These are phyloP conservation scores for Rhinatrema bivittatum DNA, from an alignment of 2,797 vertebrate species.

Conservation along the genomic window DNA sequence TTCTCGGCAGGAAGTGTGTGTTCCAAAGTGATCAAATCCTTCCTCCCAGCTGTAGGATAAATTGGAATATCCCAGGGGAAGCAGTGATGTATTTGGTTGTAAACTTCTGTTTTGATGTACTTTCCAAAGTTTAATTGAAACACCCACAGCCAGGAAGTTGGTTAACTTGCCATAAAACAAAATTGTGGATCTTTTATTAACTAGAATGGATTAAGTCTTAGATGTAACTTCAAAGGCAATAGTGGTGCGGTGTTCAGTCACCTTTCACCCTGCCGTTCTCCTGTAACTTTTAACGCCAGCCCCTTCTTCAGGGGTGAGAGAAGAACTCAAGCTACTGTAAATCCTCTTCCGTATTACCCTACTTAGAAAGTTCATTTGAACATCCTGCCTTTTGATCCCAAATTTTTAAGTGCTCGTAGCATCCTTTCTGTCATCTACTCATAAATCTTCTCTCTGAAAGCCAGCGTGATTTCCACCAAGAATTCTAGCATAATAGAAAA, in stretches of 20 bases:
- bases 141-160: conserved; percentile 36
- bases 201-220: background rate
- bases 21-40: background rate
- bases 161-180: conserved; percentile 13
- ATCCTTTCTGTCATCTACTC: too few species aligned
- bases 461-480: too few species aligned
- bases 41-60: conserved; percentile 32
- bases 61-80: conserved; percentile 31
- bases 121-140: conserved; percentile 37
- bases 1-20: too few species aligned
- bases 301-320: too few species aligned
- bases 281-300: conserved; percentile 2
- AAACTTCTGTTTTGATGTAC: conserved; percentile 39
- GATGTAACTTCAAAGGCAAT: conserved; percentile 23
- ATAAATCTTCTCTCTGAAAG: too few species aligned
- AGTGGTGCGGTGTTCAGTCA: background rate
- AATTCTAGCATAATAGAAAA: too few species aligned
- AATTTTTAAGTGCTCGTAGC: too few species aligned
- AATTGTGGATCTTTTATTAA: conserved; percentile 24
- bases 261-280: conserved; percentile 19
- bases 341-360: conserved; percentile 5
- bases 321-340: conserved; percentile 7
- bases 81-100: conserved; percentile 33
- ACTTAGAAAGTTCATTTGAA: too few species aligned
- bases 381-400: too few species aligned